Base-by-base conservation (phyloP, 2,797 vertebrate species). In the Clarias fuscus region DNA sequence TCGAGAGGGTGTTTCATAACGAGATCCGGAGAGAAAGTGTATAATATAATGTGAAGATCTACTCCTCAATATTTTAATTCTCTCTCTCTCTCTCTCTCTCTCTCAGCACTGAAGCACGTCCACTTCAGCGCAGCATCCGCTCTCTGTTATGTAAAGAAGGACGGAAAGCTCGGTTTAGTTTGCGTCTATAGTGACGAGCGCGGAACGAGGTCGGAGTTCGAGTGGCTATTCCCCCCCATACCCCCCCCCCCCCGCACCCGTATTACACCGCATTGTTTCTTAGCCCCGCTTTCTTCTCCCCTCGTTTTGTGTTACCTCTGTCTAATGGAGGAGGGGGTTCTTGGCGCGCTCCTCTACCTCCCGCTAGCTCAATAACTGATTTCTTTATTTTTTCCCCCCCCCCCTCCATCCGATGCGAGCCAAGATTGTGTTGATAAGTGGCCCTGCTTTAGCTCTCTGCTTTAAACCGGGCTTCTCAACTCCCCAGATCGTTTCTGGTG, bases 401-500 rank as follows among this genome's bases (percentile, higher is more conserved):
- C 85, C 56, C 33, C 82, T 75, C 24, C 81, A 86, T 43, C 43
- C 43, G 70, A 91, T 70, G 88, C 86, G 72, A 91, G 82, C 71
- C 87, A 65, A 89, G 91, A 91, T 7, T 15, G 81, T 91, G 84
- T 80, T 91, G 86, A 88, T 90, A 91, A 92, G 88, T 89, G 89
- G 77, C 70, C 53, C 53, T 61, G 84, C 58, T 88, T 86, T 79
- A 61, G 56, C 92, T 90, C 88, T 85, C 89, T 91, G 94, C 88
- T 91, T 89, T 86, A 78, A 89, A 88, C 11, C 77, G 79, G 85
- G 76, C 70, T 87, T n/a, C 75, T 77, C 33, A 15, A 93, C 93
- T 59, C 89, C 86, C 88, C 90, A 11, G 91, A 90, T 95, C 93
- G 92, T 93, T 84, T 94, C 90, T 58, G 90, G 95, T 95, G 95